phyloP scores from a whole-genome alignment of 2,113 vertebrate species.

The Microtus richardsoni region DNA sequence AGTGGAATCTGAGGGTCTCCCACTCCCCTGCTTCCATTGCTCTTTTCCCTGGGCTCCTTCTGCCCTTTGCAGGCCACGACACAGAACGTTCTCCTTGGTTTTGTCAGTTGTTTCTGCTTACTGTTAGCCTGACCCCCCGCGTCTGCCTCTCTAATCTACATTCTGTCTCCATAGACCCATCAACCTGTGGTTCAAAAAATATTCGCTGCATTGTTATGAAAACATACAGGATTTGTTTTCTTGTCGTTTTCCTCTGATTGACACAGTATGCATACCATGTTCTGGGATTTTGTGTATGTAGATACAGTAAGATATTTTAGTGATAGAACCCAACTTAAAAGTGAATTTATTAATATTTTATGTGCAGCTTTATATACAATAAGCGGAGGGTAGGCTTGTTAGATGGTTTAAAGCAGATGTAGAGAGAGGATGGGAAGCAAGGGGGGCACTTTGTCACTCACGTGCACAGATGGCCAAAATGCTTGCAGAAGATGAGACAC shows the following conservation, averaged over 20 bases:
- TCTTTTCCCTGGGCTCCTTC: background rate
- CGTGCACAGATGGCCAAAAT: background rate
- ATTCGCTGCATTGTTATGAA: background rate
- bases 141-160: background rate
- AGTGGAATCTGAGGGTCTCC: no score
- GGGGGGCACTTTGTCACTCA: background rate
- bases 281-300: background rate
- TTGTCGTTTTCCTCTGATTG: background rate
- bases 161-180: background rate
- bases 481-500: background rate
- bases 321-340: background rate
- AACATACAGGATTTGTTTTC: background rate
- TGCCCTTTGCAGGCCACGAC: slow-evolving; percentile 9
- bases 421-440: background rate
- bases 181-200: background rate
- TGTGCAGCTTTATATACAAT: background rate
- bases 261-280: no score
- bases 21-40: no score
- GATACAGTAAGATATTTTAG: background rate
- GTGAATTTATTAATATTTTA: background rate
- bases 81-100: background rate
- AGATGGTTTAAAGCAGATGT: background rate
- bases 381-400: background rate
- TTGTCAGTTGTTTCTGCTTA: background rate
- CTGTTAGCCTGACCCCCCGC: background rate